Evolutionary conservation across 2,888 invertebrate species (phyloP).

Genomic region (Tachina fera): DNA sequence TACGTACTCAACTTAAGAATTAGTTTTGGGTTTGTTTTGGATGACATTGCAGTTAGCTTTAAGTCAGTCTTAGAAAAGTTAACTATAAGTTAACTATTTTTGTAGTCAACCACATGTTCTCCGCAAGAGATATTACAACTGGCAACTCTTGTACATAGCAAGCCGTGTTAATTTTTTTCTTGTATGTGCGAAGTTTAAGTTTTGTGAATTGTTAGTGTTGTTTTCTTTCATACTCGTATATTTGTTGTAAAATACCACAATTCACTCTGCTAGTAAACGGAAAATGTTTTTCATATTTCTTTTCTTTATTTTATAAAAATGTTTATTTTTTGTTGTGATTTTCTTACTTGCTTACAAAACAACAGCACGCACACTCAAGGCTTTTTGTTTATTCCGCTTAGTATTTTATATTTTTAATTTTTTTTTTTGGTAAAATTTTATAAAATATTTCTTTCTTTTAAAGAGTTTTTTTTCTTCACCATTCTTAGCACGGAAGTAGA

Average conservation of each 20-base stretch:
- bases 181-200: conserved; percentile 39
- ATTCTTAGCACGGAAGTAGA: conserved; percentile 63
- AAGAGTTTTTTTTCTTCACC: background rate
- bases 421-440: conserved; percentile 44
- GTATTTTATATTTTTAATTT: no score
- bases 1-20: no score
- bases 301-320: conserved; percentile 1
- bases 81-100: no score
- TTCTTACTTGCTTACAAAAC: conserved; percentile 18
- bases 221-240: conserved; percentile 28
- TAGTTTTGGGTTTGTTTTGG: no score
- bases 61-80: no score
- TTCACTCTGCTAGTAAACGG: conserved; percentile 52
- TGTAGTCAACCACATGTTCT: no score
- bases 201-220: conserved; percentile 35
- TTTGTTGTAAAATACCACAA: conserved; percentile 59
- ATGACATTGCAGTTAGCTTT: no score
- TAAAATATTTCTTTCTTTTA: conserved; percentile 51
- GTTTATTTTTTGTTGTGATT: conserved; percentile 35
- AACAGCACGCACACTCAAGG: conserved; percentile 18
- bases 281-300: conserved; percentile 57
- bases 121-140: no score
- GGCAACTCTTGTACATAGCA: conserved; percentile 59
- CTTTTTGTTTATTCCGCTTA: conserved; percentile 45
- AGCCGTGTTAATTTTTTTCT: background rate